Evolutionary conservation across 2,113 vertebrate genomes (phyloP).

Genomic region (Cynopterus brachyotis): DNA sequence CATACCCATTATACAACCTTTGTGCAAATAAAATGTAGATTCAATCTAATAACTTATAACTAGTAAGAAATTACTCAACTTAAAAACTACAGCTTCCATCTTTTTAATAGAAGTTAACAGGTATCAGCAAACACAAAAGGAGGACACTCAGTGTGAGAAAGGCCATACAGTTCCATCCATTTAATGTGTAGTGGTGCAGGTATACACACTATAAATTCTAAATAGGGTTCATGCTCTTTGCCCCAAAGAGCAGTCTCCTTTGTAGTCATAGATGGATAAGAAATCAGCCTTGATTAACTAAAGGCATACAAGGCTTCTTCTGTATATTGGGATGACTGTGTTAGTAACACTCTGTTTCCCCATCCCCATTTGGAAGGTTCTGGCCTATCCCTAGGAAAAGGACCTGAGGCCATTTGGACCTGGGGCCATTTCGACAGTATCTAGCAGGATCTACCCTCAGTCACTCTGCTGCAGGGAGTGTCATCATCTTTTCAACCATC

Average conservation of each 20-base stretch:
- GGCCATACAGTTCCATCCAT: not conserved
- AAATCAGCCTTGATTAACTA: conserved; percentile 15
- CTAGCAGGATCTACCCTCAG: not conserved
- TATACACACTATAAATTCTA: conserved; percentile 13
- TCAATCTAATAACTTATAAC: conserved; percentile 1
- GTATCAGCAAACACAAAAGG: conserved; percentile 1
- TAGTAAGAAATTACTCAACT: not conserved
- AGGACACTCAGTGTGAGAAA: not conserved
- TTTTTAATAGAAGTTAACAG: conserved; percentile 23
- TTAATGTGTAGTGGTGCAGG: not conserved
- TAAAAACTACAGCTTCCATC: not conserved
- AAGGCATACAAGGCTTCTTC: not conserved
- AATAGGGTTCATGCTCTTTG: conserved; percentile 27
- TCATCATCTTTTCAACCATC: not conserved
- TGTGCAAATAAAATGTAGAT: not conserved
- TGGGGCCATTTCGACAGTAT: not conserved
- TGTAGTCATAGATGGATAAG: not conserved
- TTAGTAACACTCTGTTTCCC: not conserved
- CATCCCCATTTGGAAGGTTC: not conserved
- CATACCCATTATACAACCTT: not conserved
- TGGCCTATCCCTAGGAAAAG: not conserved
- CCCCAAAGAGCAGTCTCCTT: conserved; percentile 21
- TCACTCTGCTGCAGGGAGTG: not conserved
- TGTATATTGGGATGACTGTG: not conserved
- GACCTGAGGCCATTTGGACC: not conserved